Percentiles rank a stretch among this genome's conserved stretches.
These are phyloP conservation scores for Brachirus orientalis DNA, from an alignment of 2,113 vertebrate genomes.

Conservation along the genomic window DNA sequence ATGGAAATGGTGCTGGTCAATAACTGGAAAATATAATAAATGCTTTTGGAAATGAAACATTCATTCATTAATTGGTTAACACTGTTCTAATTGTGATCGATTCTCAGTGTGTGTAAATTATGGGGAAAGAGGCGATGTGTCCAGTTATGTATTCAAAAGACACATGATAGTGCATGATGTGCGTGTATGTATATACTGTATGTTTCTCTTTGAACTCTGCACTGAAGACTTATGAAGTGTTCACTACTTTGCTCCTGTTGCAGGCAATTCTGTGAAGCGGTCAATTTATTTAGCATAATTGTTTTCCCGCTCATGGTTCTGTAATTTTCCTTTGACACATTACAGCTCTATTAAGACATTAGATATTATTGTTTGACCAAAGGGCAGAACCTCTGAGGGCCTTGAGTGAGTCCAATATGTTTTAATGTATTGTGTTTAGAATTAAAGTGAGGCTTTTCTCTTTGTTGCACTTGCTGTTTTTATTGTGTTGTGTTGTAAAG, in stretches of 20 bases:
- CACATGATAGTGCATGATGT: slow-evolving; percentile 27
- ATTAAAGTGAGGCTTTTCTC: slow-evolving; percentile 36
- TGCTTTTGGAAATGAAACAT: neutral
- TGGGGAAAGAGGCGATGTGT: neutral
- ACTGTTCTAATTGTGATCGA: neutral
- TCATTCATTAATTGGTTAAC: neutral
- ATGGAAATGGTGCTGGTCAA: neutral
- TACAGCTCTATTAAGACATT: slow-evolving; percentile 35
- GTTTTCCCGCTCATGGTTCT: slow-evolving; percentile 43
- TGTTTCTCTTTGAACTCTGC: neutral
- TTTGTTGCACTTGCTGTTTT: slow-evolving; percentile 5
- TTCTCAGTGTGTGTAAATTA: neutral
- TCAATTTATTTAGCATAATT: slow-evolving; percentile 60
- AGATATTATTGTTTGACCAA: slow-evolving; percentile 52
- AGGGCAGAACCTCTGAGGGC: slow-evolving; percentile 38
- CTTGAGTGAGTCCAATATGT: slow-evolving; percentile 29
- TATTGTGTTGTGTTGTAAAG: too few relatives aligned
- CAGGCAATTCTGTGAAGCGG: slow-evolving; percentile 62
- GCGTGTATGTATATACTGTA: neutral
- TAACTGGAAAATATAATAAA: too few relatives aligned
- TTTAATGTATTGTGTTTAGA: slow-evolving; percentile 37
- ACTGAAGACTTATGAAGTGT: slow-evolving; percentile 30
- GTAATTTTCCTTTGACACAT: slow-evolving; percentile 50
- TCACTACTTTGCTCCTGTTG: slow-evolving; percentile 49
- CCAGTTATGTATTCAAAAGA: too few relatives aligned